These are phyloP conservation scores for Hololepta plana DNA, from an alignment of 2,888 invertebrate genomes.

Conservation along the genomic window DNA sequence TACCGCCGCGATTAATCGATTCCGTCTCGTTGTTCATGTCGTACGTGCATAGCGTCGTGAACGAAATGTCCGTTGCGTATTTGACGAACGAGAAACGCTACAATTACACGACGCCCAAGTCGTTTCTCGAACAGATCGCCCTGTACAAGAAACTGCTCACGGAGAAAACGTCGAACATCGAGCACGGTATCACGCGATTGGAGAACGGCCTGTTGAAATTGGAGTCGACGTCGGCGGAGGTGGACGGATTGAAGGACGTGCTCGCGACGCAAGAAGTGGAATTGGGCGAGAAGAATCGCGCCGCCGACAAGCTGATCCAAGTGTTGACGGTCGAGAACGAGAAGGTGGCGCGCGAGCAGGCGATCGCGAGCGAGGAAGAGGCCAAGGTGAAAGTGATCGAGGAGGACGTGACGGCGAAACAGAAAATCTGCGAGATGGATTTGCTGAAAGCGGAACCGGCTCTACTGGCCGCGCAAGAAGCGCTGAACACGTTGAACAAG, in stretches of 20 bases:
- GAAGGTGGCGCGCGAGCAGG: conserved; percentile 77
- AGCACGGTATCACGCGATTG: conserved; percentile 57
- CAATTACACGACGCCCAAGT: conserved; percentile 94
- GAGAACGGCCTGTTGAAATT: conserved; percentile 81
- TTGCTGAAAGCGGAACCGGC: conserved; percentile 85
- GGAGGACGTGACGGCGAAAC: conserved; percentile 69
- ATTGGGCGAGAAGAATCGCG: conserved; percentile 71
- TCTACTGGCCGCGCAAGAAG: conserved; percentile 72
- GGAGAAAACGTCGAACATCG: conserved; percentile 48
- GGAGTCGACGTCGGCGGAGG: conserved; percentile 69
- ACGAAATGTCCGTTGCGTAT: conserved; percentile 65
- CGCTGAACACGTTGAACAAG: conserved; percentile 83
- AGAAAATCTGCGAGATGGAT: conserved; percentile 75
- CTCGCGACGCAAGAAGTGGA: conserved; percentile 45
- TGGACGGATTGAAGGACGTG: conserved; percentile 62
- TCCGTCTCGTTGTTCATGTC: conserved; percentile 79
- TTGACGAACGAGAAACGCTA: conserved; percentile 72
- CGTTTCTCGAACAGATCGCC: conserved; percentile 82
- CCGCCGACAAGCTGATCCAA: conserved; percentile 72
- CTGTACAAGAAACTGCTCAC: conserved; percentile 55
- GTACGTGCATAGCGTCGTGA: conserved; percentile 73
- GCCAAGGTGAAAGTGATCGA: conserved; percentile 79
- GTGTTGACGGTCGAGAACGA: conserved; percentile 81
- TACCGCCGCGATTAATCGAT: conserved; percentile 42
- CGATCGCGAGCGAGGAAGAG: conserved; percentile 67